Evolutionary conservation across 2,888 invertebrate genomes (phyloP).

Genomic region (Volucella inflata): DNA sequence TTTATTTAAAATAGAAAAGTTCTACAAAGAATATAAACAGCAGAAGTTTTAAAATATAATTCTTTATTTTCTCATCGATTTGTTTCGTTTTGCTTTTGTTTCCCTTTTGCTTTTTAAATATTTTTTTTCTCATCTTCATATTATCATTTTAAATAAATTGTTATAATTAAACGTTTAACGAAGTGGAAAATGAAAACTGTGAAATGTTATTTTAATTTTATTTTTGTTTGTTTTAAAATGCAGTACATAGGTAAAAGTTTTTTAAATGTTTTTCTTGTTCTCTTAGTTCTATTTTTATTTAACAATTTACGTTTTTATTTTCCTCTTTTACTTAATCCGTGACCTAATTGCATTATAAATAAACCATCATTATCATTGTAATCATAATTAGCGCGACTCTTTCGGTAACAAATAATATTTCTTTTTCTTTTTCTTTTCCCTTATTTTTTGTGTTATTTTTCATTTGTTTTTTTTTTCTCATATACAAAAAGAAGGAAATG

Average conservation of each 20-base stretch:
- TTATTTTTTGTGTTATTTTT: too few relatives aligned
- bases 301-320: constrained; percentile 55
- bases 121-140: constrained; percentile 22
- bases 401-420: constrained; percentile 65
- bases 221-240: constrained; percentile 70
- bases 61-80: constrained; percentile 72
- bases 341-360: constrained; percentile 25
- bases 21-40: neutral
- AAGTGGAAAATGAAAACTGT: constrained; percentile 65
- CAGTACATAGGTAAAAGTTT: constrained; percentile 64
- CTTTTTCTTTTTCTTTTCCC: neutral
- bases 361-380: constrained; percentile 33
- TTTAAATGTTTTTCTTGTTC: constrained; percentile 21
- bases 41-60: constrained; percentile 68
- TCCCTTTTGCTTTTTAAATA: constrained; percentile 28
- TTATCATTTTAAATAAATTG: constrained; percentile 59
- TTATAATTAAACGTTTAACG: constrained; percentile 64
- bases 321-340: constrained; percentile 22
- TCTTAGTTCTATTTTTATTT: constrained; percentile 40
- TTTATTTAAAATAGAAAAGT: neutral
- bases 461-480: constrained; percentile 13
- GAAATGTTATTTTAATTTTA: constrained; percentile 60
- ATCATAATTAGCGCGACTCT: constrained; percentile 54
- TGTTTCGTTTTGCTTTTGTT: constrained; percentile 59
- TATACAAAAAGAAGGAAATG: constrained; percentile 69